These are phyloP conservation scores for Matsumurasca onukii DNA, from an alignment of 1,140 invertebrate species.

Conservation along the genomic window DNA sequence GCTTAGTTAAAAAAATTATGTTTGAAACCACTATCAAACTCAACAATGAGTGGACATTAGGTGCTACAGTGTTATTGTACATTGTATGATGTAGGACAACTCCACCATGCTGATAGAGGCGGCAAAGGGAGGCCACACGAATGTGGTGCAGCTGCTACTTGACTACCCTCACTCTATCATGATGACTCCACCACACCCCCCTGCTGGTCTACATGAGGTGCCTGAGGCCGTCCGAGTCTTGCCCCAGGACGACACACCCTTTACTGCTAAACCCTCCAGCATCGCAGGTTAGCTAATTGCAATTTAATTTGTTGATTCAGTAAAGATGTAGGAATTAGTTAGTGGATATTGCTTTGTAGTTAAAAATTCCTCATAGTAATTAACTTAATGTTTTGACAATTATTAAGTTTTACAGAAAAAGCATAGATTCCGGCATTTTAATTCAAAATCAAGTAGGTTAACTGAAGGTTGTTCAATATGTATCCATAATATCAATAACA, in stretches of 20 bases:
- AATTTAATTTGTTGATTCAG: background rate
- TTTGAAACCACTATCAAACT: too few species aligned
- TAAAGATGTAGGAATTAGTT: background rate
- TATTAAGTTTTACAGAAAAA: too few species aligned
- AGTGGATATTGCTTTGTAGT: background rate
- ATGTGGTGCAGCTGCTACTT: slow-evolving; percentile 90
- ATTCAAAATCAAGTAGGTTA: too few species aligned
- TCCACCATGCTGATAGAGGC: slow-evolving; percentile 99
- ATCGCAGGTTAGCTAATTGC: slow-evolving; percentile 4
- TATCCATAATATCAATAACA: too few species aligned
- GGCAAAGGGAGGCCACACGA: slow-evolving; percentile 94
- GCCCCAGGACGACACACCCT: slow-evolving; percentile 30
- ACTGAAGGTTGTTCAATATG: too few species aligned
- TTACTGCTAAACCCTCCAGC: slow-evolving; percentile 31
- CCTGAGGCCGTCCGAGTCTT: slow-evolving; percentile 55
- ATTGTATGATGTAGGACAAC: too few species aligned
- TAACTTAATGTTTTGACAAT: too few species aligned
- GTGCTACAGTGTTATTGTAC: too few species aligned
- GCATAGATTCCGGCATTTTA: too few species aligned
- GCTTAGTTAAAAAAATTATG: too few species aligned
- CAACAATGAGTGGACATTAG: too few species aligned
- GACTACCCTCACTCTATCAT: slow-evolving; percentile 90
- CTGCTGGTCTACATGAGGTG: slow-evolving; percentile 54
- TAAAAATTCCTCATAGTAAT: too few species aligned
- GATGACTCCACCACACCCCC: slow-evolving; percentile 50